Base-by-base conservation (phyloP, 2,113 vertebrate species). In the Nematolebias whitei region DNA sequence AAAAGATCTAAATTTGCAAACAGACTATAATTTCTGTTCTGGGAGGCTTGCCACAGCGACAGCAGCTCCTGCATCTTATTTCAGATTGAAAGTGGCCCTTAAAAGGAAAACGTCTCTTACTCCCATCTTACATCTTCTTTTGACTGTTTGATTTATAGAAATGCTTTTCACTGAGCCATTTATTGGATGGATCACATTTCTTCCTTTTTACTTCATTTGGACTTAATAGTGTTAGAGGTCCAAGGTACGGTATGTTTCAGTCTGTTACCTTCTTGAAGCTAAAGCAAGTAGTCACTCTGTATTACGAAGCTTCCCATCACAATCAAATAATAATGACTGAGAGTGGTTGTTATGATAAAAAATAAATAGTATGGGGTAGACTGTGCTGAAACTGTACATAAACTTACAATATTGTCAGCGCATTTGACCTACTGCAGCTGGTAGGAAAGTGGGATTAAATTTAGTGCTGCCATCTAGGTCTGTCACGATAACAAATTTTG, bases 41-140 rank as follows among this genome's bases (percentile, higher is more conserved):
- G 22, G 67, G 41, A 63, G 9, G 26, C 59, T 63, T 72, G 68
- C 71, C 63, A 67, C 59, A 72, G 64, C 74, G 19, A 0, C 63
- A 54, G 45, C 35, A 24, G 16, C 22, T 19, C 1, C 20, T 3
- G n/a, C 10, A 29, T 24, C 19, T 63, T 20, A 35, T 19, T 45
- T 14, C 32, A 4, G 18, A 35, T 29, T 19, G 7, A 29, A 53
- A 44, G 47, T 44, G 18, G 47, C 26, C 19, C 38, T 24, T 24
- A 8, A 59, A 58, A 68, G 16, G 15, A 22, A 6, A 20, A 66
- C 2, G 22, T 14, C 12, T n/a, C 16, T 54, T 54, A 22, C 40
- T 12, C 60, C 57, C 24, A n/a, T n/a, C 20, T 43, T 52, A 48
- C 48, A 52, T 57, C 8, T 20, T 24, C 19, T 51, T 48, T 32